phyloP scores from a whole-genome alignment of 2,888 invertebrate species.

The Fragum whitleyi region DNA sequence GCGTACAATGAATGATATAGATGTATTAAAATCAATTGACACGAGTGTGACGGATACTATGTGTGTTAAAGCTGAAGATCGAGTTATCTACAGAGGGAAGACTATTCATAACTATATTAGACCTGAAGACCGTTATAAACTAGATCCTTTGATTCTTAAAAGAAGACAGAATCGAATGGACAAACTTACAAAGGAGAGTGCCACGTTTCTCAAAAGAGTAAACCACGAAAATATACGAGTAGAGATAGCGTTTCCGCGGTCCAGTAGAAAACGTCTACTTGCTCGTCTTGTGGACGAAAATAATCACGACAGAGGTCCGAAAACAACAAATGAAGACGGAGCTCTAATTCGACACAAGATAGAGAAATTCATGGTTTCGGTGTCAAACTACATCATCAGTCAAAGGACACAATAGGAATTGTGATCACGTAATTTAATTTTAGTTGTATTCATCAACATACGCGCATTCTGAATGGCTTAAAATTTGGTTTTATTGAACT shows the following conservation, averaged over 20 bases:
- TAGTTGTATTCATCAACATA: too few species aligned
- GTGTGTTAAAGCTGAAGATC: slow-evolving; percentile 17
- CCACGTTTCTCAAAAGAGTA: slow-evolving; percentile 56
- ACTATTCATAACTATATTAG: slow-evolving; percentile 62
- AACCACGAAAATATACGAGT: slow-evolving; percentile 61
- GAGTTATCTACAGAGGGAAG: slow-evolving; percentile 55
- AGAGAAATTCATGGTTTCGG: slow-evolving; percentile 61
- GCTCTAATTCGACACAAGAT: slow-evolving; percentile 51
- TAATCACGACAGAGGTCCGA: slow-evolving; percentile 35
- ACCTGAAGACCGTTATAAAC: slow-evolving; percentile 68
- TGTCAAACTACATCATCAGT: slow-evolving; percentile 58
- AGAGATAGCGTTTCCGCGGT: slow-evolving; percentile 66
- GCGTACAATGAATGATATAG: not conserved
- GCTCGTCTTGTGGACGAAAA: slow-evolving; percentile 65
- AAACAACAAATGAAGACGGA: slow-evolving; percentile 24
- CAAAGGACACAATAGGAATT: slow-evolving; percentile 14
- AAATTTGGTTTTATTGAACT: too few species aligned
- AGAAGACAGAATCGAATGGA: slow-evolving; percentile 65
- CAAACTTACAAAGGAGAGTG: slow-evolving; percentile 63
- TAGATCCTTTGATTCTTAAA: slow-evolving; percentile 65
- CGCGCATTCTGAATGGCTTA: too few species aligned
- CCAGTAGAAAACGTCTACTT: slow-evolving; percentile 61
- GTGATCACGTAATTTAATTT: too few species aligned
- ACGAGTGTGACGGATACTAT: not conserved
- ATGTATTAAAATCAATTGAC: slow-evolving; percentile 1